phyloP scores from a whole-genome alignment of 2,797 vertebrate species.

The Coracias cyanogaster region DNA sequence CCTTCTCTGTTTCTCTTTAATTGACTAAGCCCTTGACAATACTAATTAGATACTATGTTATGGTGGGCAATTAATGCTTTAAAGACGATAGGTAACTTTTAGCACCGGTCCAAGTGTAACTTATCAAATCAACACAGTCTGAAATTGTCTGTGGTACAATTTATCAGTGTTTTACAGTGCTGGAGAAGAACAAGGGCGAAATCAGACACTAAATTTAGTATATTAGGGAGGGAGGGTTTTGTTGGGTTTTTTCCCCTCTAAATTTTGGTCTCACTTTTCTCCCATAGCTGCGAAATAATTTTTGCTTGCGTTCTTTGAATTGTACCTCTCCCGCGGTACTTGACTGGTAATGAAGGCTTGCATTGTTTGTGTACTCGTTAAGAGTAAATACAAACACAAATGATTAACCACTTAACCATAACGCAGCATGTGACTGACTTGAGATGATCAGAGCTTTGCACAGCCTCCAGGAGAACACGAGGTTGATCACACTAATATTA shows the following conservation, averaged over 20 bases:
- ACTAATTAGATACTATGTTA: neutral
- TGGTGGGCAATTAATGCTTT: neutral
- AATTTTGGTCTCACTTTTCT: neutral
- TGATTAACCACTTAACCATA: constrained; percentile 34
- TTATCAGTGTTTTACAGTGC: neutral
- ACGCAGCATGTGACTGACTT: neutral
- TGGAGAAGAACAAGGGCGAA: neutral
- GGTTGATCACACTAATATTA: neutral
- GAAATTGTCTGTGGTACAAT: neutral
- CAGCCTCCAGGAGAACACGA: constrained; percentile 10
- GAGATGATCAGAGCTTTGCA: constrained; percentile 26
- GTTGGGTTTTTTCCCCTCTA: accelerated
- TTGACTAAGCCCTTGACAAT: neutral
- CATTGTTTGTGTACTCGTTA: neutral
- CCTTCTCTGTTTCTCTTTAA: neutral
- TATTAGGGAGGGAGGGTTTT: neutral
- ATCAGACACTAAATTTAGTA: neutral
- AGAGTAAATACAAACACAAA: neutral
- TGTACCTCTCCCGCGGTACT: neutral
- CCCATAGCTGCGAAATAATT: neutral
- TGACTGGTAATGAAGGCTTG: neutral
- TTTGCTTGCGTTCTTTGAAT: neutral
- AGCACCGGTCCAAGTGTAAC: neutral
- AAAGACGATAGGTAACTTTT: neutral
- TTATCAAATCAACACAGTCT: neutral